Conservation (phyloP, 2,797 vertebrate species). For the Streptopelia turtur region DNA sequence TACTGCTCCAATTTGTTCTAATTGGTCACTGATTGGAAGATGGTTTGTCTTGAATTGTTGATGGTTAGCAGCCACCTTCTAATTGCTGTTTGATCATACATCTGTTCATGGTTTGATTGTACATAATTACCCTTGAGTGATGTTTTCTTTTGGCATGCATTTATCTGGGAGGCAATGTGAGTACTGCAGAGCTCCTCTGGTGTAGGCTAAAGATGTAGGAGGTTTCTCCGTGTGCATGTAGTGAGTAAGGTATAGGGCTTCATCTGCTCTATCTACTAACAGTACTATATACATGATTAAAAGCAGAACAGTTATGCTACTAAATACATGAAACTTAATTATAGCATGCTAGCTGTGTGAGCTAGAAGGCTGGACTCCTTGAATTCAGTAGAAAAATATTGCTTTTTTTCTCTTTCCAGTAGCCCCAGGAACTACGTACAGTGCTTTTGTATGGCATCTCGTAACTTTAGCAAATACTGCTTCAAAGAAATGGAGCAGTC, state of each 20-base stretch:
- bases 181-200: background rate
- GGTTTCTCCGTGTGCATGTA: background rate
- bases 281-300: background rate
- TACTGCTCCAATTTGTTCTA: background rate
- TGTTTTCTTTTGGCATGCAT: background rate
- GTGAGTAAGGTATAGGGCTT: background rate
- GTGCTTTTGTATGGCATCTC: background rate
- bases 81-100: fast-evolving
- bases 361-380: background rate
- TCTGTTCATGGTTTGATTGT: background rate
- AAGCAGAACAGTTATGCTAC: background rate
- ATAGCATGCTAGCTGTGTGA: background rate
- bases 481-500: background rate
- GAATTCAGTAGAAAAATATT: background rate
- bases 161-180: background rate
- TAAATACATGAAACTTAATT: background rate
- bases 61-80: background rate
- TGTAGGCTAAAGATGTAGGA: background rate
- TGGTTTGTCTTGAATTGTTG: background rate
- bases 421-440: background rate
- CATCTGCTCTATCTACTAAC: background rate
- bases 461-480: background rate
- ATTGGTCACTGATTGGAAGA: background rate
- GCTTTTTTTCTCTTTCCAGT: background rate
- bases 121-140: background rate